A percentile compares a stretch with the other conserved stretches of the same genome.
These are phyloP conservation scores for Sitta carolinensis DNA, from an alignment of 2,797 vertebrate species.

Conservation along the genomic window DNA sequence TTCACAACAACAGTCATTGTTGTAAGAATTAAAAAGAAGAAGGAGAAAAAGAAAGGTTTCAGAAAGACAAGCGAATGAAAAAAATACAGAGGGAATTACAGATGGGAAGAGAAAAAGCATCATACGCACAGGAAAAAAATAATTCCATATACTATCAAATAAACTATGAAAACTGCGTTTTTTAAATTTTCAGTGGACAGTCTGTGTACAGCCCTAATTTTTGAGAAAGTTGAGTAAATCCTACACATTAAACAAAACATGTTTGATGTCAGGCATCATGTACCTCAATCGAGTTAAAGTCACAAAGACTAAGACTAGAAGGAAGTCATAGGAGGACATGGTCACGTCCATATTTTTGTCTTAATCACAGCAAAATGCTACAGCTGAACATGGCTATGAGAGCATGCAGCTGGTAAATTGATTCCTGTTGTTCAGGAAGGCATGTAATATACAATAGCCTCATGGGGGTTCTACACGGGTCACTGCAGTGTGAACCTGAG, in stretches of 20 bases:
- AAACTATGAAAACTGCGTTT: not conserved
- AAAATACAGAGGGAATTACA: not conserved
- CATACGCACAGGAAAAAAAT: not conserved
- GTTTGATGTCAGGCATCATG: accelerated
- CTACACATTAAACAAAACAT: not conserved
- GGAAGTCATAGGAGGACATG: not conserved
- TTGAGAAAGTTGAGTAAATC: not conserved
- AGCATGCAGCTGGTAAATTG: not conserved
- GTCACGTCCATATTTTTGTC: not conserved
- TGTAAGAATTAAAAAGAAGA: not conserved
- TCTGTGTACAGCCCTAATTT: not conserved
- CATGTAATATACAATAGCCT: not conserved
- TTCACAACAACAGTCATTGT: not conserved
- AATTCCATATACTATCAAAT: not conserved
- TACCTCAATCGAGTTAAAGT: not conserved
- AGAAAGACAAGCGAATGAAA: not conserved
- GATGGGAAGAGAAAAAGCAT: not conserved
- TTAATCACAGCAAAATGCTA: not conserved
- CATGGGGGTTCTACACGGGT: not conserved
- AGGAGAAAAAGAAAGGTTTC: not conserved
- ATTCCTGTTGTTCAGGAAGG: not conserved
- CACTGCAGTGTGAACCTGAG: not conserved
- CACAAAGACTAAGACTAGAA: not conserved
- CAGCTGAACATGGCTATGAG: not conserved
- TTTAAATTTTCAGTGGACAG: not conserved